Percentiles rank a stretch among this genome's conserved stretches.
These are phyloP conservation scores for Serranus cabrilla DNA, from an alignment of 2,797 vertebrate species.

Conservation along the genomic window DNA sequence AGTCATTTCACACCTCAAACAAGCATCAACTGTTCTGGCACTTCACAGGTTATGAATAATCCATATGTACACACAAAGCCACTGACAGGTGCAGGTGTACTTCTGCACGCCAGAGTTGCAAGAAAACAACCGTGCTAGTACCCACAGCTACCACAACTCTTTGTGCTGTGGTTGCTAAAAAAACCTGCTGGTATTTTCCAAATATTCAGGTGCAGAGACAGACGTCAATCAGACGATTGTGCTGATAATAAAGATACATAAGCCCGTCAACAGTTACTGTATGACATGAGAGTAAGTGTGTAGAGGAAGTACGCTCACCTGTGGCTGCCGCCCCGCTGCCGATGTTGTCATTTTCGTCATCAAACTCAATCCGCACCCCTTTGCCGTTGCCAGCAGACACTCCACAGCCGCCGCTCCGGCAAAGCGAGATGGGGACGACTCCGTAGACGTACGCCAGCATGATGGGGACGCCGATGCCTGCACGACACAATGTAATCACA, in stretches of 20 bases:
- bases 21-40: conserved; percentile 1
- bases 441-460: conserved; percentile 99
- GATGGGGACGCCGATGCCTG: conserved; percentile 98
- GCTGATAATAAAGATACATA: not conserved
- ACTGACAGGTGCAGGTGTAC: not conserved
- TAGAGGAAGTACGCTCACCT: conserved; percentile 82
- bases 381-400: conserved; percentile 97
- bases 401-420: conserved; percentile 97
- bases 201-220: not conserved
- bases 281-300: not conserved
- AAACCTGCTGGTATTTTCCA: conserved; percentile 3
- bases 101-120: not conserved
- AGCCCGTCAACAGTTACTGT: not conserved
- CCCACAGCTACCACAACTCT: not conserved
- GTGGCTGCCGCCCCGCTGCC: conserved; percentile 92
- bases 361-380: conserved; percentile 98
- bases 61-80: conserved; percentile 10
- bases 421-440: conserved; percentile 97
- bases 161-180: not conserved
- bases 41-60: conserved; percentile 18
- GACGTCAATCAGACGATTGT: not conserved
- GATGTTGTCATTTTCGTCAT: conserved; percentile 97
- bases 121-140: not conserved
- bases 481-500: not conserved
- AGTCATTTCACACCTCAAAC: conserved; percentile 39